Conservation (phyloP, 2,888 invertebrate species). For the Argyresthia goedartella region DNA sequence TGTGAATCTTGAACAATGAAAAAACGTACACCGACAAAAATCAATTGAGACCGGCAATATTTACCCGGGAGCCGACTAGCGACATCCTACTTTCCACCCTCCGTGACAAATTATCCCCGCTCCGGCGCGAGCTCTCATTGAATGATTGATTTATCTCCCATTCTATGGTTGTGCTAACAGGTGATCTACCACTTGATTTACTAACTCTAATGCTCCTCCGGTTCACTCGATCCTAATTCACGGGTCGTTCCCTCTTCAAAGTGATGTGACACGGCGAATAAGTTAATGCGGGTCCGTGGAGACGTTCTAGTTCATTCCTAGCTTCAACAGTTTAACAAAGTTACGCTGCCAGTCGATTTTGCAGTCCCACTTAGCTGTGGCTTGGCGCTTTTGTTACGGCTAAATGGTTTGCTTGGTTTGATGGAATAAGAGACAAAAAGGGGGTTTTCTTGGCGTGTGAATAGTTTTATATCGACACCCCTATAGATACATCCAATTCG, state of each 20-base stretch:
- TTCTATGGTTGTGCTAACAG: conserved; percentile 39
- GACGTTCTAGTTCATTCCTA: conserved; percentile 17
- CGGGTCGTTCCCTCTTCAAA: conserved; percentile 55
- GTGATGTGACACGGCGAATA: conserved; percentile 27
- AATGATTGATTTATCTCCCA: conserved; percentile 50
- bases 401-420: too few species aligned
- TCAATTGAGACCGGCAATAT: conserved; percentile 11
- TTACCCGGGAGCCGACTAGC: conserved; percentile 11
- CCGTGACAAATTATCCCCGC: conserved; percentile 48
- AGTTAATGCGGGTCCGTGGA: conserved; percentile 26
- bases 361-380: neutral
- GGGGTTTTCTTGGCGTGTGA: too few species aligned
- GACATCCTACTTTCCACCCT: conserved; percentile 14
- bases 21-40: conserved; percentile 1
- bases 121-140: conserved; percentile 38
- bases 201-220: conserved; percentile 55
- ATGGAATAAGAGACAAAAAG: too few species aligned
- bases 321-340: conserved; percentile 15
- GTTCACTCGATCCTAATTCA: conserved; percentile 48
- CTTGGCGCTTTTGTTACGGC: neutral
- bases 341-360: conserved; percentile 1
- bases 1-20: too few species aligned
- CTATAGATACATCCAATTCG: too few species aligned
- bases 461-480: too few species aligned
- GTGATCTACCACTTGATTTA: conserved; percentile 57